Base-by-base conservation (phyloP, 2,113 vertebrate genomes). In the Leptocoma aspasia region DNA sequence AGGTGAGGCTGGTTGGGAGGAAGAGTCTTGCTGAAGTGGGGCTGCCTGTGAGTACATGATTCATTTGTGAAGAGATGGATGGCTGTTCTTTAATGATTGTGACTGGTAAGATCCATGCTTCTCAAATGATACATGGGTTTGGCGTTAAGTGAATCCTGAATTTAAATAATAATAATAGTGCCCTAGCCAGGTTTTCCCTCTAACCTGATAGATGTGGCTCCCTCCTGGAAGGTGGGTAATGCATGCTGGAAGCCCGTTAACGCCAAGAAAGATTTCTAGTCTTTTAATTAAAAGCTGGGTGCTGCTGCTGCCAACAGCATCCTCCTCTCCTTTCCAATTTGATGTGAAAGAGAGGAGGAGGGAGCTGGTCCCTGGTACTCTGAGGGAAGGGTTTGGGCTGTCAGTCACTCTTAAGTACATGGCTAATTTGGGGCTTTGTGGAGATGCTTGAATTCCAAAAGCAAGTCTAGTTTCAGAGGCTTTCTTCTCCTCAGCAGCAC, bases 261-360 rank as follows among this genome's bases (percentile, higher is more conserved):
- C 0, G 2, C 92, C 35, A 52, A 79, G 94, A 56, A 82, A 41
- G 57, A 41, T 82, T 92, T 90, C 70, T 90, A 16, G 44, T n/a
- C 78, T 82, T 59, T 82, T 94, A 93, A 94, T 96, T 96, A 95
- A 80, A 94, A 95, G 73, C 85, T 88, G 57, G 85, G 70, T 91
- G 90, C 87, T 89, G 65, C 78, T 75, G 50, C 90, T 72, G 53
- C 66, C 78, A 91, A 45, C 41, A 96, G 61, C 78, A 93, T 96
- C 82, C 78, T 92, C 86, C 66, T 89, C 59, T 89, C 59, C 93
- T 95, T 94, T 89, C 85, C 85, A 91, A 31, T 90, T 85, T 94
- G 63, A 90, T 94, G 82, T 68, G 70, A 87, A 94, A 85, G 82
- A 41, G 63, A 91, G 75, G 53, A 90, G 85, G 88, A 95, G 94